Evolutionary conservation across 2,888 invertebrate genomes (phyloP).

Genomic region (Psylliodes chrysocephalus): DNA sequence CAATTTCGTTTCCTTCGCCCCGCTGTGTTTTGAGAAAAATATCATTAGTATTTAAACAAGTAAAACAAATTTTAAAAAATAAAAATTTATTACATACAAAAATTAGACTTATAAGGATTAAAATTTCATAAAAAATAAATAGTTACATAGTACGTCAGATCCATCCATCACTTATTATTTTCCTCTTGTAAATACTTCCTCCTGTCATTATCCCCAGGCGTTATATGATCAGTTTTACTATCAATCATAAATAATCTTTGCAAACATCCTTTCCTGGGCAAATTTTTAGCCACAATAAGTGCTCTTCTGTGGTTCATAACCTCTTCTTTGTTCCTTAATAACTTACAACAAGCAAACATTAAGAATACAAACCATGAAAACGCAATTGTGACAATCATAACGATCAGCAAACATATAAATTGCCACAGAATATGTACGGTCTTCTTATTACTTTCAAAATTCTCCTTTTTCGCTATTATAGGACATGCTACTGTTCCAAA

Average conservation of each 20-base stretch:
- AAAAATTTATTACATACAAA: no score
- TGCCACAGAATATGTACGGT: slow-evolving; percentile 45
- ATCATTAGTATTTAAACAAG: no score
- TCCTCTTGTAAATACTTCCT: slow-evolving; percentile 26
- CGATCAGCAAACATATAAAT: slow-evolving; percentile 40
- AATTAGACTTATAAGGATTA: no score
- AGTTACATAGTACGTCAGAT: no score
- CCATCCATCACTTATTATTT: background rate
- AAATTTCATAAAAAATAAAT: no score
- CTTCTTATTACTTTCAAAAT: slow-evolving; percentile 26
- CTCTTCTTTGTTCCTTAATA: slow-evolving; percentile 44
- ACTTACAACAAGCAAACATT: slow-evolving; percentile 28
- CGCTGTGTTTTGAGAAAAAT: no score
- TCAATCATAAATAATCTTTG: slow-evolving; percentile 45
- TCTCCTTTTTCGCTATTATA: slow-evolving; percentile 44
- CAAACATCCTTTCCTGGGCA: slow-evolving; percentile 40
- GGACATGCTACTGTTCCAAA: slow-evolving; percentile 56
- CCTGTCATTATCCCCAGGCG: slow-evolving; percentile 39
- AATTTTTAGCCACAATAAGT: slow-evolving; percentile 37
- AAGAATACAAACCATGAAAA: slow-evolving; percentile 40
- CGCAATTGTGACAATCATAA: slow-evolving; percentile 32
- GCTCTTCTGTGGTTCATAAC: slow-evolving; percentile 46
- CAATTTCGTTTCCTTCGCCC: no score
- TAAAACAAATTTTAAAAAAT: no score
- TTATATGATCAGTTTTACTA: slow-evolving; percentile 41